Conservation (phyloP, 2,797 vertebrate species). For the Pipistrellus pipistrellus region DNA sequence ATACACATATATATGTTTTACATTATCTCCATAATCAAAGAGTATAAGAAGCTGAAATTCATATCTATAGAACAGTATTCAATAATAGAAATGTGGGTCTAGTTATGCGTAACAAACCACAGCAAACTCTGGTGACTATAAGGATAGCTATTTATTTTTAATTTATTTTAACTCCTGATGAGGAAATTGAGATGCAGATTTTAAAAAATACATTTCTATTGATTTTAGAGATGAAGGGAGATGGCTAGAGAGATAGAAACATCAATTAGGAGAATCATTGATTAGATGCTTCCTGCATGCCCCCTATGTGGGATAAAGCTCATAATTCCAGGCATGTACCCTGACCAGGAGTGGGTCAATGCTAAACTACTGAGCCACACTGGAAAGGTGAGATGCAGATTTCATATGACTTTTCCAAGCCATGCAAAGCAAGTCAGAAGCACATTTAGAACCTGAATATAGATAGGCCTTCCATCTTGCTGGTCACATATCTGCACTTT, state of each 20-base stretch:
- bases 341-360: no score
- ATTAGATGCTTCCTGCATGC: no score
- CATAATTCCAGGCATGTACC: no score
- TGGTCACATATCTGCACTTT: not conserved
- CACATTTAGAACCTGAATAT: not conserved
- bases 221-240: no score
- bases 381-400: not conserved
- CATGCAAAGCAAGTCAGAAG: slow-evolving; percentile 3
- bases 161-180: not conserved
- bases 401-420: not conserved
- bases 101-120: not conserved
- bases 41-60: not conserved
- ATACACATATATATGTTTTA: not conserved
- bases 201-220: not conserved
- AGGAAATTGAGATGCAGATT: not conserved
- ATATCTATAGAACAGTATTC: not conserved
- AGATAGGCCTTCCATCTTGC: not conserved
- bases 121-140: not conserved
- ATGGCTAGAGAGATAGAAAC: no score
- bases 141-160: not conserved
- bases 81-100: not conserved
- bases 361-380: no score
- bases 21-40: not conserved
- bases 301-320: no score
- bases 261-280: no score